phyloP scores from a whole-genome alignment of 1,140 invertebrate genomes.

The Fopius arisanus region DNA sequence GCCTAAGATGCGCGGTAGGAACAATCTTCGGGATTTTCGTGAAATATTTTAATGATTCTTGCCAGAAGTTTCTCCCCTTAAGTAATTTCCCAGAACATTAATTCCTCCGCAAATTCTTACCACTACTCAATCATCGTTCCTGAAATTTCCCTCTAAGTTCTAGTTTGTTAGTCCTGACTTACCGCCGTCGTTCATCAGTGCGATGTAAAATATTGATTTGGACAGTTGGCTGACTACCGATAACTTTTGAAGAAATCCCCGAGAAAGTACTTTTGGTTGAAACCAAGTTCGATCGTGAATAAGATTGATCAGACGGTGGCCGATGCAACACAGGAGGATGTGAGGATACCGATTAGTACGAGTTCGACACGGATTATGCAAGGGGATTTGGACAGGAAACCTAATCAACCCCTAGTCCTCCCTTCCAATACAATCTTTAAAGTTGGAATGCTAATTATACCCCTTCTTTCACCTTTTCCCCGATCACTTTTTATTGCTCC shows the following conservation, averaged over 20 bases:
- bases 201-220: conserved; percentile 17
- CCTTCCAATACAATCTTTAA: not conserved
- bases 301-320: not conserved
- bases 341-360: conserved; percentile 17
- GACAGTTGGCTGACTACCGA: not conserved
- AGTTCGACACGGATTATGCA: conserved; percentile 15
- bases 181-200: not conserved
- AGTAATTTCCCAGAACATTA: not conserved
- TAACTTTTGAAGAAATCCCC: not conserved
- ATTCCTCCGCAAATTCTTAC: not conserved
- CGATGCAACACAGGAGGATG: not conserved
- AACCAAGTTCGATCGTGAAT: not conserved
- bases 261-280: not conserved
- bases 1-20: no score
- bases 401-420: not conserved
- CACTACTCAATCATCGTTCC: not conserved
- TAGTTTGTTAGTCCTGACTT: not conserved
- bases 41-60: not conserved
- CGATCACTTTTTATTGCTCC: not conserved
- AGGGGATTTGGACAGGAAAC: not conserved
- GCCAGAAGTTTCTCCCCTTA: not conserved
- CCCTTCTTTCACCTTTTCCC: not conserved
- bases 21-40: no score
- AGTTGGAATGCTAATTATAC: not conserved
- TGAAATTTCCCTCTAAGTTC: not conserved